Base-by-base conservation (phyloP, 2,113 vertebrate genomes). In the Stigmatopora nigra region DNA sequence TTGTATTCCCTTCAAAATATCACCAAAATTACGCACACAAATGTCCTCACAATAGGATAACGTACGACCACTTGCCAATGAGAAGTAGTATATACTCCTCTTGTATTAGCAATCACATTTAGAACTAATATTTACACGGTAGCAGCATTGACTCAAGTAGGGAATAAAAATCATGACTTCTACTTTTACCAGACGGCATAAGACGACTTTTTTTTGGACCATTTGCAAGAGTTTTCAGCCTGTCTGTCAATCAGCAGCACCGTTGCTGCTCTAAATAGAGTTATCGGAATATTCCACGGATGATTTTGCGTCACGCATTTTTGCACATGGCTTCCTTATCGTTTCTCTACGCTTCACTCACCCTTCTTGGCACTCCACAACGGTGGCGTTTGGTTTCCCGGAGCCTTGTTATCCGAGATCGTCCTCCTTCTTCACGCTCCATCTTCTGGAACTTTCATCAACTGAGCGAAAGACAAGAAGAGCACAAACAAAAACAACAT, bases 401-500 rank as follows among this genome's bases (percentile, higher is more conserved):
- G 44, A 14, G 35, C 68, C 75, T 78, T 35, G 64, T 75, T 78
- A 79, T 82, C 65, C 49, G 69, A 82, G 72, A 72, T 85, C 80
- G 68, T 74, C 63, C 63, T 81, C 46, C 80, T 68, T 74, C 63
- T 65, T 81, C 46, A 20, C 3, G 64, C 60, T 47, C 15, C 35
- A 69, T 82, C 77, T 81, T 77, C 68, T 72, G 71, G 66, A 85
- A 77, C 76, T 78, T 82, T 82, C 73, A 65, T 78, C 72, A 83
- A 75, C 68, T 58, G 38, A 55, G 51, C 46, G 41, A 65, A 38
- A 53, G 38, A 45, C 13, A 74, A 80, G 69, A 73, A 77, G 81
- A 35, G 62, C 75, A 72, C 60, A 69, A 71, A 84, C 67, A 83
- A 78, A 79, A 76, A 83, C 75, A 82, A 80, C 80, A 85, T 83